Base-by-base conservation (phyloP, 2,888 invertebrate genomes). In the Koerneria pararmatus region DNA sequence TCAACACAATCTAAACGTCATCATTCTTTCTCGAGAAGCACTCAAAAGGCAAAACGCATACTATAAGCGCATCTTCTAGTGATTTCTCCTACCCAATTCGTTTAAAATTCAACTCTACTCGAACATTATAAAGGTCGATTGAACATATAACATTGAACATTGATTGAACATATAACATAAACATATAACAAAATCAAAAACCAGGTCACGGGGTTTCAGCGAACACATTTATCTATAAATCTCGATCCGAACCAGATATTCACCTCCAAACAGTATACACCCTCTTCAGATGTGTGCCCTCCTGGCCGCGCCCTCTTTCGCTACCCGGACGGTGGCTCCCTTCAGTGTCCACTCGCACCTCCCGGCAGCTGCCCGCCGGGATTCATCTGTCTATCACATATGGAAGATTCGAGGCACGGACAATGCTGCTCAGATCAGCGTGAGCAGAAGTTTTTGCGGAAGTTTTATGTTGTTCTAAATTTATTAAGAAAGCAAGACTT, bases 401-500 rank as follows among this genome's bases (percentile, higher is more conserved):
- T 76, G 27, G 53, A 67, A 2, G 66, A 71, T 22, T 72, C 74
- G 0, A 74, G 74, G 68, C 74, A 76, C 35, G 74, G 76, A 37
- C 74, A 74, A 34, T 76, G 76, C 48, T 76, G 76, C 65, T 69
- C 70, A 31, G 71, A 71, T 34, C 68, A 69, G 48, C 72, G 78
- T 77, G 54, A 70, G 72, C 69, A 2, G 19, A 0, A 29, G 31
- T 27, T 54, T 54, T 29, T 59, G 54, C 15, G 54, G 29, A 41
- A 48, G 8, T n/a, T n/a, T 48, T 59, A 22, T 60, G n/a, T n/a
- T n/a, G 11, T 48, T 29, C 41, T 54, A 37, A 49, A 15, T 32
- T 34, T 24, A 22, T 24, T n/a, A 51, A n/a, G 46, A 15, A 31
- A 54, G 19, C 53, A n/a, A n/a, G n/a, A n/a, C n/a, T n/a, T n/a